Base-by-base conservation (phyloP, 64 coral and sea anemone genomes). In the Orbicella faveolata region DNA sequence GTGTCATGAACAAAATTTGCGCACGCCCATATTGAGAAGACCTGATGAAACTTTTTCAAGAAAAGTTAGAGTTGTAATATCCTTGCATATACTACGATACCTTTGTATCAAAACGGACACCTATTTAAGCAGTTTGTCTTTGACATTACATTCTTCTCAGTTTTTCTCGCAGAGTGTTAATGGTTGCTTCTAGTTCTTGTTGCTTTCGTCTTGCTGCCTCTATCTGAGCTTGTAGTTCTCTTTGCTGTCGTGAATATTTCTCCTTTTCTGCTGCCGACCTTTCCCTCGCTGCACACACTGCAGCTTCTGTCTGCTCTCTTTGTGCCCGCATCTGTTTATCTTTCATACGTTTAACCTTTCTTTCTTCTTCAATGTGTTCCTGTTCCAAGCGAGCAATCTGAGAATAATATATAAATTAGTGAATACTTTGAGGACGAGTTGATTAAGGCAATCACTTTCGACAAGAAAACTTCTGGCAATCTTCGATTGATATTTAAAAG, bases 201-300 rank as follows among this genome's bases (percentile, higher is more conserved):
- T 67, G 16, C 37, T 34, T 67, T 23, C 63, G 36, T 36, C 25
- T 67, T 11, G 62, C 55, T n/a, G 34, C 1, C 33, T 83, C 80
- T 65, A 83, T 83, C 62, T 44, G 33, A 41, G 80, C 34, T 83
- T 83, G 34, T 23, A 83, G 19, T 21, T 67, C 34, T 83, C 80
- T 83, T 83, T 67, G 62, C 17, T 83, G 80, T 19, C 36, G 36
- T 15, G 34, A 23, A 39, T 83, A 23, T 83, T 16, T 33, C 34
- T 66, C 15, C 36, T 41, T 83, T 25, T 83, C 80, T 13, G 80
- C 63, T 68, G 62, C 63, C 36, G 80, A 64, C 34, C 20, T 66
- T 44, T 66, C 80, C 63, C 61, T 66, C 34, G 80, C 80, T 66
- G 16, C 63, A 21, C 34, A 36, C 20, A 83, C 67, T 3, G 80